These are phyloP conservation scores for Limnephilus auricula DNA, from an alignment of 2,888 invertebrate genomes.

Conservation along the genomic window DNA sequence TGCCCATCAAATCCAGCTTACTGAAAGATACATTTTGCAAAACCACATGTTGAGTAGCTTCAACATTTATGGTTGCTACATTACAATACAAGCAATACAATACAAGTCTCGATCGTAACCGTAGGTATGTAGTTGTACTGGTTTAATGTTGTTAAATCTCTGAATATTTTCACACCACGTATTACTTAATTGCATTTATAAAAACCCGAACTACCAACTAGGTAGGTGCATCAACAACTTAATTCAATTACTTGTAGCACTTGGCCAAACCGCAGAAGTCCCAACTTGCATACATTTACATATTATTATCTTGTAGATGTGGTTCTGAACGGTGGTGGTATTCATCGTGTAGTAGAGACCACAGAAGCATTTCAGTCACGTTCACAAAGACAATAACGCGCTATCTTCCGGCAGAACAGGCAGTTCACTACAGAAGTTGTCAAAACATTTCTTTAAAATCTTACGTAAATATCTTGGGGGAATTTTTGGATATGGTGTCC, in stretches of 20 bases:
- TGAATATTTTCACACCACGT: neutral
- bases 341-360: neutral
- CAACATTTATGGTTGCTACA: too few species aligned
- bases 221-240: neutral
- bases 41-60: too few species aligned
- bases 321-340: neutral
- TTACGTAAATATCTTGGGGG: neutral
- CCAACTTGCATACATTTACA: neutral
- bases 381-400: constrained; percentile 13
- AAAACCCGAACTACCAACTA: neutral
- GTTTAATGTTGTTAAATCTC: neutral
- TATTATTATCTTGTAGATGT: neutral
- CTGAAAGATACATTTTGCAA: too few species aligned
- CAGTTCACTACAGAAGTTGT: constrained; percentile 9
- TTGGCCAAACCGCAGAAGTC: neutral
- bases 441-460: constrained; percentile 35
- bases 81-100: too few species aligned
- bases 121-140: too few species aligned
- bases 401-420: neutral
- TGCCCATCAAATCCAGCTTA: too few species aligned
- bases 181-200: neutral
- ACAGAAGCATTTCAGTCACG: constrained; percentile 25
- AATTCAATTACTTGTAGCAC: neutral
- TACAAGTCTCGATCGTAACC: too few species aligned
- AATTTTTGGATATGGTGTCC: neutral